Conservation (phyloP, 2,888 invertebrate species). For the Ischnus inquisitorius region DNA sequence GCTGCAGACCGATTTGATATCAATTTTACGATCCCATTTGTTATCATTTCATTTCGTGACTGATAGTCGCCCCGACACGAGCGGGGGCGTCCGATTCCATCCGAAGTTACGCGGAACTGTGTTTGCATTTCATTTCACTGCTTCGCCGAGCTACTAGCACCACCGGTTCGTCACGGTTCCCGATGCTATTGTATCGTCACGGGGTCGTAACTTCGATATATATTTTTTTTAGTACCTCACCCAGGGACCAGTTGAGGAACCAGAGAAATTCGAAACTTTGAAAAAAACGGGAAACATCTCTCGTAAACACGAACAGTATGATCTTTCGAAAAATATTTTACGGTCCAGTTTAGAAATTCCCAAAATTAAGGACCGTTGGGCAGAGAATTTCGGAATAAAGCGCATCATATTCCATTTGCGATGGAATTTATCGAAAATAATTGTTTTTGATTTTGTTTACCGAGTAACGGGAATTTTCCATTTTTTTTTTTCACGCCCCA, state of each 20-base stretch:
- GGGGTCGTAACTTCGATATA: neutral
- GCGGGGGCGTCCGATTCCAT: slow-evolving; percentile 30
- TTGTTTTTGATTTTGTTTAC: no score
- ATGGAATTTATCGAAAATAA: no score
- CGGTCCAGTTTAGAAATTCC: no score
- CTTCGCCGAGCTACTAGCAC: slow-evolving; percentile 11
- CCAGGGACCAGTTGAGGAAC: neutral
- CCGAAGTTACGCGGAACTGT: slow-evolving; percentile 23
- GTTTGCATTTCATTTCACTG: slow-evolving; percentile 59
- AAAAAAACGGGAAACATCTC: no score
- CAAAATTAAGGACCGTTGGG: no score
- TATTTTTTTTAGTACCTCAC: neutral
- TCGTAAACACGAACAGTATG: no score
- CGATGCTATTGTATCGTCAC: neutral
- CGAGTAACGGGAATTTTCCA: no score
- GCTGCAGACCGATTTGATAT: slow-evolving; percentile 23
- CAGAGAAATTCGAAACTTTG: no score
- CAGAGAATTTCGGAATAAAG: no score
- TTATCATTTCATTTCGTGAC: slow-evolving; percentile 59
- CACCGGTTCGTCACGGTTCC: neutral
- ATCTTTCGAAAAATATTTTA: no score
- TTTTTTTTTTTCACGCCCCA: no score
- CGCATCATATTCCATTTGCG: no score
- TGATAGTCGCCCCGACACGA: slow-evolving; percentile 35
- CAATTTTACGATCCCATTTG: slow-evolving; percentile 56